Conservation (phyloP, 2,797 vertebrate species). For the Salarias fasciatus region DNA sequence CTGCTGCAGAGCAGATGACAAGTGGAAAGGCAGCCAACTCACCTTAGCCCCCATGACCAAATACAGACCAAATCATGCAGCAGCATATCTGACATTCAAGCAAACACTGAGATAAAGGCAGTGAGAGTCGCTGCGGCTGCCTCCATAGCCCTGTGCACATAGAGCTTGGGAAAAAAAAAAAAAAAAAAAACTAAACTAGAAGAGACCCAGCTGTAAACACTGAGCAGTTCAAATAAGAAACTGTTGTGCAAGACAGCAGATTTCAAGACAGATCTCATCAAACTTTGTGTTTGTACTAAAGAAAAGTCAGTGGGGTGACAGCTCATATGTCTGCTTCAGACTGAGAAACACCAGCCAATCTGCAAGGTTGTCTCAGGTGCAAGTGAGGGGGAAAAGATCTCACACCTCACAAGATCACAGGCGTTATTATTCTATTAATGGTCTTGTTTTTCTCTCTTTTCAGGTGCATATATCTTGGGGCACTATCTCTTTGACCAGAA, state of each 20-base stretch:
- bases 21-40: slow-evolving; percentile 44
- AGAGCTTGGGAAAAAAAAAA: slow-evolving; percentile 2
- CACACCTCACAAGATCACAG: slow-evolving; percentile 34
- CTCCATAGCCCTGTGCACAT: slow-evolving; percentile 16
- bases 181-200: too few species aligned
- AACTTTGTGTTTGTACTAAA: slow-evolving; percentile 43
- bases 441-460: slow-evolving; percentile 41
- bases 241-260: slow-evolving; percentile 44
- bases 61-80: slow-evolving; percentile 25
- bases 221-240: slow-evolving; percentile 39
- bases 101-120: slow-evolving; percentile 15
- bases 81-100: slow-evolving; percentile 30
- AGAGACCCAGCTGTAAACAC: slow-evolving; percentile 31
- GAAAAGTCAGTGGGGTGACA: slow-evolving; percentile 36
- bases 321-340: slow-evolving; percentile 33
- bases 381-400: slow-evolving; percentile 31
- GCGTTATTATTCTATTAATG: slow-evolving; percentile 47
- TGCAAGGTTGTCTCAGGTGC: slow-evolving; percentile 11
- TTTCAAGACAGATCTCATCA: slow-evolving; percentile 54
- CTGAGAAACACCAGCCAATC: slow-evolving; percentile 23
- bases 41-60: slow-evolving; percentile 39
- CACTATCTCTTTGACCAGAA: slow-evolving; percentile 30
- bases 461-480: slow-evolving; percentile 23
- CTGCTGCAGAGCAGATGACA: slow-evolving; percentile 66
- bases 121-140: slow-evolving; percentile 16